Conservation (phyloP, 2,797 vertebrate genomes). For the Lerista edwardsae region DNA sequence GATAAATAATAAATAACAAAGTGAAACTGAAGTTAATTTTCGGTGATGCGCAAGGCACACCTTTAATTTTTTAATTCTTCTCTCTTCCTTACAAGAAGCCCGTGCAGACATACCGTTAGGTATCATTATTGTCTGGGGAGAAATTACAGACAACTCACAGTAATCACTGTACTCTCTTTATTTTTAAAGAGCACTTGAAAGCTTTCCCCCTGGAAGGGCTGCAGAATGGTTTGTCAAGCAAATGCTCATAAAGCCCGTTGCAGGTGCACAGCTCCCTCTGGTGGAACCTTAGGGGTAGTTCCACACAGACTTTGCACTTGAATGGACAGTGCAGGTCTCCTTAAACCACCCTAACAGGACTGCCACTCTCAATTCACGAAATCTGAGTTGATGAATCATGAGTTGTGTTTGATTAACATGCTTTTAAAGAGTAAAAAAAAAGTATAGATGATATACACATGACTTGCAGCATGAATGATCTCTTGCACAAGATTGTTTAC, state of each 20-base stretch:
- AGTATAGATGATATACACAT: too few relatives aligned
- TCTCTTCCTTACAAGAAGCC: too few relatives aligned
- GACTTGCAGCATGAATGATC: too few relatives aligned
- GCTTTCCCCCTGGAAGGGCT: not conserved
- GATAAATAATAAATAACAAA: too few relatives aligned
- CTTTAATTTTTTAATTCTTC: too few relatives aligned
- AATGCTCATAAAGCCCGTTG: not conserved
- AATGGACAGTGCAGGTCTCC: not conserved
- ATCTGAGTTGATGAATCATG: too few relatives aligned
- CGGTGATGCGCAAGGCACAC: too few relatives aligned
- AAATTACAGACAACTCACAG: slow-evolving; percentile 1
- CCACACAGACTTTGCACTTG: not conserved
- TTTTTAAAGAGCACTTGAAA: not conserved
- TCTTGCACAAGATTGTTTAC: too few relatives aligned
- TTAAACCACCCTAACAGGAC: not conserved
- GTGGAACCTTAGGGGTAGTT: not conserved
- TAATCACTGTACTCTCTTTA: not conserved
- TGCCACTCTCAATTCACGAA: too few relatives aligned
- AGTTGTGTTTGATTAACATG: too few relatives aligned
- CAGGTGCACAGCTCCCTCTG: not conserved
- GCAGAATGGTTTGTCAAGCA: not conserved
- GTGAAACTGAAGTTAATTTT: too few relatives aligned
- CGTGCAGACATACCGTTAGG: not conserved
- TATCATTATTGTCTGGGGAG: not conserved
- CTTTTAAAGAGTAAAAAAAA: too few relatives aligned